A percentile compares a stretch with the other conserved stretches of the same genome.
These are phyloP conservation scores for Protaetia brevitarsis DNA, from an alignment of 1,140 invertebrate genomes.

Conservation along the genomic window DNA sequence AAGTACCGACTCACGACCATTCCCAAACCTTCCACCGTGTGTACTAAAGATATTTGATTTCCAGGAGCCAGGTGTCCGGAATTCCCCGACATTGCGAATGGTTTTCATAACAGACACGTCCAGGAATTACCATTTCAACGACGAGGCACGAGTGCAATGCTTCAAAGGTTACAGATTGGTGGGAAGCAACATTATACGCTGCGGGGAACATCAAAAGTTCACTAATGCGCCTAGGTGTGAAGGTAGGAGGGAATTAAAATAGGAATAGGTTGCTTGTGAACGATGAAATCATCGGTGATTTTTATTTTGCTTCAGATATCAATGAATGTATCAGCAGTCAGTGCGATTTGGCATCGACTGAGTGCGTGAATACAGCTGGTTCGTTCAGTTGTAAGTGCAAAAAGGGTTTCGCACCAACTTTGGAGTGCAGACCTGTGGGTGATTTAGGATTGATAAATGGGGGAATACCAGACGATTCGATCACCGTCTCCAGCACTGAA, in stretches of 20 bases:
- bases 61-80: slow-evolving; percentile 73
- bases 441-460: slow-evolving; percentile 87
- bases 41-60: slow-evolving; percentile 23
- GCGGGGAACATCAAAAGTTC: slow-evolving; percentile 82
- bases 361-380: slow-evolving; percentile 87
- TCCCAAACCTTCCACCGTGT: background rate
- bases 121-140: slow-evolving; percentile 78
- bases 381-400: slow-evolving; percentile 90
- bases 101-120: slow-evolving; percentile 74
- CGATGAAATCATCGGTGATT: slow-evolving; percentile 1
- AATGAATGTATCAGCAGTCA: slow-evolving; percentile 89
- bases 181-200: slow-evolving; percentile 84
- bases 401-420: slow-evolving; percentile 77
- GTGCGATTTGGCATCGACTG: slow-evolving; percentile 86
- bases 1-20: slow-evolving; percentile 52
- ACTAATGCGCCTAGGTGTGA: slow-evolving; percentile 81
- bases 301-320: slow-evolving; percentile 63
- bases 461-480: slow-evolving; percentile 84
- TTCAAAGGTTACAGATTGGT: slow-evolving; percentile 82
- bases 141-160: slow-evolving; percentile 90
- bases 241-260: slow-evolving; percentile 48
- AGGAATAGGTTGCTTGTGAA: background rate
- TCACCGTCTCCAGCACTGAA: slow-evolving; percentile 80
- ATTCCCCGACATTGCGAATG: slow-evolving; percentile 80
- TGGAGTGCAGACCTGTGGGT: slow-evolving; percentile 84